Evolutionary conservation across 1,140 invertebrate genomes (phyloP).

Genomic region (Drosophila nikananu): DNA sequence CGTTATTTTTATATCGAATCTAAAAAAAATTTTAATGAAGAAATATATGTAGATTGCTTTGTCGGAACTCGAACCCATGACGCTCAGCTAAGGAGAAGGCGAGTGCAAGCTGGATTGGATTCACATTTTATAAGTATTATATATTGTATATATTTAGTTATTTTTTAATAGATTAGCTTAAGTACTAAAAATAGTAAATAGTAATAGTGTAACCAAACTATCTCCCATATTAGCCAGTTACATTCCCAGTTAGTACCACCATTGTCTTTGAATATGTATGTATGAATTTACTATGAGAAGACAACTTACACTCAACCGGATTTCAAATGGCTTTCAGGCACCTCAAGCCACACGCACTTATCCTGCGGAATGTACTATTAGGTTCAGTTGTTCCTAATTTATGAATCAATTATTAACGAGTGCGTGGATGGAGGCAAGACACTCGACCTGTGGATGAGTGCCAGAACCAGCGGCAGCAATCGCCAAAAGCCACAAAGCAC

Average conservation of each 20-base stretch:
- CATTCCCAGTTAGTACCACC: no score
- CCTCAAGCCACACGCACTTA: not conserved
- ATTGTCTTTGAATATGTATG: not conserved
- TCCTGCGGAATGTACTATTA: not conserved
- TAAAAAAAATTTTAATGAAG: no score
- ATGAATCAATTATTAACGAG: constrained; percentile 47
- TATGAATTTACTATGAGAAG: not conserved
- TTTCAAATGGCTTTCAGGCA: not conserved
- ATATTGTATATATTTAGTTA: no score
- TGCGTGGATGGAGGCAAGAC: constrained; percentile 4
- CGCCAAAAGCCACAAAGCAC: constrained; percentile 10
- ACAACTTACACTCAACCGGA: not conserved
- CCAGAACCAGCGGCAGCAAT: constrained; percentile 21
- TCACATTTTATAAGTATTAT: no score
- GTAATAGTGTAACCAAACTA: no score
- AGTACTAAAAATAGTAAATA: no score
- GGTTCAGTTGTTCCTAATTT: constrained; percentile 38
- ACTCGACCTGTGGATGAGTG: constrained; percentile 11
- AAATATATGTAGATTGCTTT: no score
- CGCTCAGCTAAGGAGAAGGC: no score
- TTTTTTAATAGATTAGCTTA: no score
- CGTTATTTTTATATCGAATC: not conserved
- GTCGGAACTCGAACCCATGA: no score
- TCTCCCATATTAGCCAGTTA: no score
- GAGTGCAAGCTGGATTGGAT: no score